These are phyloP conservation scores for Drosophila austrosaltans DNA, from an alignment of 2,888 invertebrate species.

Conservation along the genomic window DNA sequence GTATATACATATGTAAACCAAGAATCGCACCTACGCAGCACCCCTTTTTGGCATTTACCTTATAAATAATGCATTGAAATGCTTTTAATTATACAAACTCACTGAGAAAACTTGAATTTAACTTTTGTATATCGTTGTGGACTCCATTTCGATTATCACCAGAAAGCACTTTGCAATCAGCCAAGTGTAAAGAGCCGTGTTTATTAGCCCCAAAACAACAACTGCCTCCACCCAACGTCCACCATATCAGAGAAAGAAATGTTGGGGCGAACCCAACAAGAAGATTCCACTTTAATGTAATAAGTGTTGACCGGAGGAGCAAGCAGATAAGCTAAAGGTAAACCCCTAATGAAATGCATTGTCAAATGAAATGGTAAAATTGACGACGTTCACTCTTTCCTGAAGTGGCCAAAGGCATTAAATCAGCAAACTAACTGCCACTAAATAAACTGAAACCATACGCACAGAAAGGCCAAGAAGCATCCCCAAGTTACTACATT, in stretches of 20 bases:
- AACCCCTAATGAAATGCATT: constrained; percentile 77
- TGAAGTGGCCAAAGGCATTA: constrained; percentile 73
- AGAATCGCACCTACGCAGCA: constrained; percentile 12
- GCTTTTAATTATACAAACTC: constrained; percentile 72
- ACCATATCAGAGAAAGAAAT: neutral
- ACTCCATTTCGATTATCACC: constrained; percentile 2
- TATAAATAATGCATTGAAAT: constrained; percentile 66
- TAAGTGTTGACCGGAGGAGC: constrained; percentile 56
- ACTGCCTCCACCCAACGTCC: neutral
- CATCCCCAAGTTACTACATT: neutral
- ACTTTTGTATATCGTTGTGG: neutral
- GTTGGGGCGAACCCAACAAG: neutral
- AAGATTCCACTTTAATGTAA: constrained; percentile 65
- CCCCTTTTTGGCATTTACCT: constrained; percentile 27
- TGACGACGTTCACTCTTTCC: constrained; percentile 76
- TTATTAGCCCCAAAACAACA: constrained; percentile 68
- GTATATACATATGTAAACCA: constrained; percentile 28
- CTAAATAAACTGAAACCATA: constrained; percentile 66
- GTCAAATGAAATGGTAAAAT: constrained; percentile 80
- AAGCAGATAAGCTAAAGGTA: constrained; percentile 31
- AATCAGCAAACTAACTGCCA: constrained; percentile 78
- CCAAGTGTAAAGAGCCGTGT: constrained; percentile 73
- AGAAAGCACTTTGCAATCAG: constrained; percentile 53
- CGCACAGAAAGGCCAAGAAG: constrained; percentile 40
- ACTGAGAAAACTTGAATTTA: neutral